phyloP scores from a whole-genome alignment of 2,888 invertebrate species.

The Mantis religiosa region DNA sequence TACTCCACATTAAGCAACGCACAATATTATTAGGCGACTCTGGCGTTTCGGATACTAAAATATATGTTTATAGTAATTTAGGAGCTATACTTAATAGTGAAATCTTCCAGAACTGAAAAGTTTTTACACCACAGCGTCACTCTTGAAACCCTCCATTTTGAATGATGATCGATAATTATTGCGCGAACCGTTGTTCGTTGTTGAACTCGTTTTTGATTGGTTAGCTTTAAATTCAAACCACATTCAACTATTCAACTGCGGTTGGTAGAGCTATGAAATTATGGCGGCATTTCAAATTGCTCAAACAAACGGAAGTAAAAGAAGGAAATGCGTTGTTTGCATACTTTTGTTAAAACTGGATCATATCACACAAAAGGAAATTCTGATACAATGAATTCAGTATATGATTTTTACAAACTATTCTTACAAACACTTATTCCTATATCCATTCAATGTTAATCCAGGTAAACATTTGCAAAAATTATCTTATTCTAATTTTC shows the following conservation, averaged over 20 bases:
- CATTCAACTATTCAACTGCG: not conserved
- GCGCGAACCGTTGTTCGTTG: not conserved
- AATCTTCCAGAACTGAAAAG: not conserved
- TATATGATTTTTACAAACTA: no score
- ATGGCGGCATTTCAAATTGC: not conserved
- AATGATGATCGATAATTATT: not conserved
- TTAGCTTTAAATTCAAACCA: not conserved
- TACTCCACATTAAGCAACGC: not conserved
- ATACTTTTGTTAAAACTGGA: no score
- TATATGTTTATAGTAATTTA: not conserved
- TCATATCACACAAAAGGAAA: no score
- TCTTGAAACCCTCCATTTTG: constrained; percentile 4
- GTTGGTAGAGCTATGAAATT: not conserved
- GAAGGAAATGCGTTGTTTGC: no score
- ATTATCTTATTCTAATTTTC: no score
- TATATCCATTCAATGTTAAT: no score
- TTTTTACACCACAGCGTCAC: not conserved
- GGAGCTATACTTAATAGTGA: not conserved
- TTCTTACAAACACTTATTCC: no score
- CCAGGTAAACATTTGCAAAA: no score
- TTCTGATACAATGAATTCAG: no score
- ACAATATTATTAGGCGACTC: not conserved
- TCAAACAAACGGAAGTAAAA: not conserved
- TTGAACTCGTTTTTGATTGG: not conserved
- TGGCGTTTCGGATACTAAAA: not conserved